Evolutionary conservation across 1,140 invertebrate genomes (phyloP), one percentile per base, ranked within the genome.

Genomic region (Scaptomyza hsui): DNA sequence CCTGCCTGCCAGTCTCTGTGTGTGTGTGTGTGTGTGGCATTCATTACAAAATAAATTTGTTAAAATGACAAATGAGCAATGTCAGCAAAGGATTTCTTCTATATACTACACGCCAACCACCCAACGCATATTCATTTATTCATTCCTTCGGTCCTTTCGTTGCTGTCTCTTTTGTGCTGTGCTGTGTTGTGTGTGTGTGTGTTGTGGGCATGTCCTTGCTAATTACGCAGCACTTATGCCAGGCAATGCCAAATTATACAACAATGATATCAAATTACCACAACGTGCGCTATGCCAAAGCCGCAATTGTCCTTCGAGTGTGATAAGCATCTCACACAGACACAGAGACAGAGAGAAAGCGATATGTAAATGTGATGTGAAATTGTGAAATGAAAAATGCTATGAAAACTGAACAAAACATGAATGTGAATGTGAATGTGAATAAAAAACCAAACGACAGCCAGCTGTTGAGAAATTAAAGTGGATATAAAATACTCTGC

Each of bases 1-100:
- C 77, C 57, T 72, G 55, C 61, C 55, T 32, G 19, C 24, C 10
- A 26, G 21, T 19, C 0, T 42, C 53, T 39, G 32, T 64, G 19
- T 68, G 29, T 65, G 32, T 52, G 24, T 57, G 72, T 62, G 56
- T 56, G 26, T 37, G 53, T 59, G 61, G 81, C 81, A 86, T 86
- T 86, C 82, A 86, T 86, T 86, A 88, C 82, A 86, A 82, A 86
- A 86, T 88, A 86, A 86, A 86, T 86, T 86, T 78, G 82, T 86
- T 86, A 86, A 86, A 88, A 86, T 86, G 82, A 86, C 82, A 86
- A 86, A 86, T 86, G 82, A 86, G 82, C 83, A 88, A 60, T 82
- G 82, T 82, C 82, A 86, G 77, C 82, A 88, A 86, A 86, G 81
- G 82, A 86, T 88, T 86, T 81, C 81, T 67, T 55, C 19, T 52